phyloP scores from a whole-genome alignment of 2,888 invertebrate genomes.

The Mythimna lalbum region DNA sequence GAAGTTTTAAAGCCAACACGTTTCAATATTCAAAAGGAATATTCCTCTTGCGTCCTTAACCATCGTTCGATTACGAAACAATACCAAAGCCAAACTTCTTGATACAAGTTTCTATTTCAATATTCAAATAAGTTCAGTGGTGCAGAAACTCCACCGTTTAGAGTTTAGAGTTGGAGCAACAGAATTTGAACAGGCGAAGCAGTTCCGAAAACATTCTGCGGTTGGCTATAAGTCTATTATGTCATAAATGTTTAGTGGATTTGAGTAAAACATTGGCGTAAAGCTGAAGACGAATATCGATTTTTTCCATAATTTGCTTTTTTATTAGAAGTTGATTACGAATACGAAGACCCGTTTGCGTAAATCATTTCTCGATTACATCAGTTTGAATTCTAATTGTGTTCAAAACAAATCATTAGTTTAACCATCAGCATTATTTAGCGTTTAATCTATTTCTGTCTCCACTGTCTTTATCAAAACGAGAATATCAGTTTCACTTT shows the following conservation, averaged over 20 bases:
- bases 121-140: constrained; percentile 83
- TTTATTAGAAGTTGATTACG: background rate
- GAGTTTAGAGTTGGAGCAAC: constrained; percentile 64
- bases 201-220: constrained; percentile 47
- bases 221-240: constrained; percentile 43
- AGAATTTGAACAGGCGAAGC: constrained; percentile 57
- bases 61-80: constrained; percentile 79
- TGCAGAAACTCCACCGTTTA: constrained; percentile 76
- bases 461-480: constrained; percentile 19
- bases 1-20: constrained; percentile 74
- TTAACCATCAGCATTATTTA: constrained; percentile 3
- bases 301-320: constrained; percentile 10
- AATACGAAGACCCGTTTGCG: background rate
- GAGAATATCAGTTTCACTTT: constrained; percentile 36
- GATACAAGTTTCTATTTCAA: constrained; percentile 75
- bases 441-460: background rate
- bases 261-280: constrained; percentile 21
- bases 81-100: constrained; percentile 75
- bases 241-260: constrained; percentile 44
- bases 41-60: constrained; percentile 75
- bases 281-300: constrained; percentile 15
- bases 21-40: constrained; percentile 62
- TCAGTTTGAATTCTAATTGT: background rate
- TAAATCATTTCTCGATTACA: background rate
- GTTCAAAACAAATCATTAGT: background rate